Conservation (phyloP, 2,888 invertebrate genomes). For the Hypselothyrea guttata region DNA sequence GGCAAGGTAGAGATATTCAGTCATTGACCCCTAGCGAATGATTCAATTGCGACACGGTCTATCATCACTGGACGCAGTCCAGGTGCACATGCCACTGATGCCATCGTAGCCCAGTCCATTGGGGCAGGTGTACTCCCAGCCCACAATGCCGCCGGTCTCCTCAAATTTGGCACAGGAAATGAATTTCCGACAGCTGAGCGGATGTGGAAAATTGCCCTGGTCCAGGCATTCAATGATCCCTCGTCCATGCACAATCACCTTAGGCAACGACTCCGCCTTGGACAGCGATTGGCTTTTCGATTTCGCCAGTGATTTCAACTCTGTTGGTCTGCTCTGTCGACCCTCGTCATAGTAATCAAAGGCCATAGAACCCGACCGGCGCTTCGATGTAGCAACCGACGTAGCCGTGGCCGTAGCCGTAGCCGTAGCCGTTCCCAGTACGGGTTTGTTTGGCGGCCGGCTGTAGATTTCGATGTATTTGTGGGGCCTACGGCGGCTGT, state of each 20-base stretch:
- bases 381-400: conserved; percentile 25
- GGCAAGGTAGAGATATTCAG: conserved; percentile 38
- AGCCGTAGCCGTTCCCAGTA: conserved; percentile 25
- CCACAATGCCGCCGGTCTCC: conserved; percentile 89
- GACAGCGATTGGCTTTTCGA: background rate
- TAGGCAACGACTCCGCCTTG: conserved; percentile 41
- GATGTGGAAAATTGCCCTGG: conserved; percentile 95
- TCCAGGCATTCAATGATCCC: conserved; percentile 93
- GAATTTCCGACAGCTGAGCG: conserved; percentile 94
- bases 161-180: conserved; percentile 94
- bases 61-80: conserved; percentile 87
- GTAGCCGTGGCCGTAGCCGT: conserved; percentile 26
- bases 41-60: conserved; percentile 86
- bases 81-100: conserved; percentile 94
- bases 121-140: conserved; percentile 95
- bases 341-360: conserved; percentile 89
- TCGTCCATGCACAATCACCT: conserved; percentile 85
- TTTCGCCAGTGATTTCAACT: conserved; percentile 60
- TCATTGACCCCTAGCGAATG: conserved; percentile 37
- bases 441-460: conserved; percentile 73
- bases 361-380: conserved; percentile 71
- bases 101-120: conserved; percentile 93
- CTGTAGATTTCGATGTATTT: conserved; percentile 76
- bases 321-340: conserved; percentile 78
- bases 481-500: conserved; percentile 75